phyloP scores from a whole-genome alignment of 2,113 vertebrate species.

The Acrocephalus arundinaceus region DNA sequence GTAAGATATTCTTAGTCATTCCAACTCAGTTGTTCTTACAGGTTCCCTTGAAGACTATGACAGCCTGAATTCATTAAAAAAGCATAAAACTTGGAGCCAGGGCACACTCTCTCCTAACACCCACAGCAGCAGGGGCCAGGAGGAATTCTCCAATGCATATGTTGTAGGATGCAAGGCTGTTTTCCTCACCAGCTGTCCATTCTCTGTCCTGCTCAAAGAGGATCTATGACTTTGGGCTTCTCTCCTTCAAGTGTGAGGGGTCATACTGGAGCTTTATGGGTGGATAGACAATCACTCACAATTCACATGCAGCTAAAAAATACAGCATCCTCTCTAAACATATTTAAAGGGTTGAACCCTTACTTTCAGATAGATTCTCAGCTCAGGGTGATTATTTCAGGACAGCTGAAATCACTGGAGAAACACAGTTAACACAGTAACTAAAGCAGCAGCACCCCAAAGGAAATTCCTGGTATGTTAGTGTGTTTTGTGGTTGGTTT shows the following conservation, averaged over 20 bases:
- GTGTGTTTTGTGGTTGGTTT: slow-evolving; percentile 28
- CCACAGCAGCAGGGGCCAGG: neutral
- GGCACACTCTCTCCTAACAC: neutral
- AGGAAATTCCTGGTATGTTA: slow-evolving; percentile 48
- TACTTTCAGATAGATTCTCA: neutral
- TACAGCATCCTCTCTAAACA: accelerated
- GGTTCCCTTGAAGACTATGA: neutral
- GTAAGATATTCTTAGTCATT: neutral
- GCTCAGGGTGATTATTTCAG: neutral
- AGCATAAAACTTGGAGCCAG: neutral
- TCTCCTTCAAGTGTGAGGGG: neutral
- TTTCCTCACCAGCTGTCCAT: neutral
- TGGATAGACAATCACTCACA: neutral
- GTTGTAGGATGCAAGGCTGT: neutral
- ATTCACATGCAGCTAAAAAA: neutral
- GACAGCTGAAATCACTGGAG: neutral
- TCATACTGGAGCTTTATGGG: neutral
- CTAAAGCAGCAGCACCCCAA: neutral
- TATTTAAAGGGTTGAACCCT: neutral
- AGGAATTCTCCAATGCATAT: neutral
- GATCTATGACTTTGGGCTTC: neutral
- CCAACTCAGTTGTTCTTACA: neutral
- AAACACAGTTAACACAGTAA: neutral
- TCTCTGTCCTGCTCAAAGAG: neutral
- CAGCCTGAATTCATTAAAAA: neutral